These are phyloP conservation scores for Cataglyphis albicans DNA, from an alignment of 2,888 invertebrate genomes.

Conservation along the genomic window DNA sequence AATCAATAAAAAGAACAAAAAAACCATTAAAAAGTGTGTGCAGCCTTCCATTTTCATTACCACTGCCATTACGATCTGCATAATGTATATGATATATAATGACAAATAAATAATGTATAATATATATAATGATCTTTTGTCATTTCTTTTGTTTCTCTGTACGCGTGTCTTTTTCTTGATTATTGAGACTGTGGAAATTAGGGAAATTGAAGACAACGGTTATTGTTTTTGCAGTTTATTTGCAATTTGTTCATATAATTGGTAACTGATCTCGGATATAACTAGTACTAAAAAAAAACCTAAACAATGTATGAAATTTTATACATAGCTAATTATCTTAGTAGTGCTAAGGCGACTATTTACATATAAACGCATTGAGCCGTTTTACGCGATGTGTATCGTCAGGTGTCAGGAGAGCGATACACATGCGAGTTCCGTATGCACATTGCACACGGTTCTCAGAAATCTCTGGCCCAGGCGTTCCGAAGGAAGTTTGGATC, in stretches of 20 bases:
- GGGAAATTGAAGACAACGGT: neutral
- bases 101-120: conserved; percentile 47
- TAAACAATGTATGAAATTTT: conserved; percentile 84
- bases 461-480: conserved; percentile 65
- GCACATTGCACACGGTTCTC: neutral
- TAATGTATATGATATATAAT: conserved; percentile 40
- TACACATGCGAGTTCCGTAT: conserved; percentile 6
- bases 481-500: conserved; percentile 80
- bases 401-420: neutral
- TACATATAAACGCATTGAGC: conserved; percentile 78
- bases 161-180: neutral
- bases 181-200: neutral
- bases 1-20: conserved; percentile 36
- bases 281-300: conserved; percentile 83
- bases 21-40: conserved; percentile 34
- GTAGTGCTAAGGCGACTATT: conserved; percentile 78
- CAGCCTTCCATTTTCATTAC: conserved; percentile 40
- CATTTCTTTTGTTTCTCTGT: conserved; percentile 42
- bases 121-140: conserved; percentile 9
- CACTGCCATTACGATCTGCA: conserved; percentile 45
- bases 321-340: conserved; percentile 81
- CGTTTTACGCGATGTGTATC: conserved; percentile 56
- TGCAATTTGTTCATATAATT: conserved; percentile 83
- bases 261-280: conserved; percentile 84
- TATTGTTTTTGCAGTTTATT: conserved; percentile 77